phyloP scores from a whole-genome alignment of 2,888 invertebrate genomes.

The Drosophila helvetica region DNA sequence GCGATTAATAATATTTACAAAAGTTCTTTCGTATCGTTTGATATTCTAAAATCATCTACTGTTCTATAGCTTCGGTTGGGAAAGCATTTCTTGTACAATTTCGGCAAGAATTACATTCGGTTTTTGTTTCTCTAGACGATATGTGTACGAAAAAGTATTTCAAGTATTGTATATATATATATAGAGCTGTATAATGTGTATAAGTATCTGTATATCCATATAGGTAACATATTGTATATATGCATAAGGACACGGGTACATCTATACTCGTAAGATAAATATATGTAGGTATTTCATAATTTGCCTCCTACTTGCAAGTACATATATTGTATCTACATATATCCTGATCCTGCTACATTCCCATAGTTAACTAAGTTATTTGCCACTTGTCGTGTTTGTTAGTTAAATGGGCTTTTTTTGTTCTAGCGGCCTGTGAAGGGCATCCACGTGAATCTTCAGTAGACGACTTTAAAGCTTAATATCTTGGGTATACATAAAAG shows the following conservation, averaged over 20 bases:
- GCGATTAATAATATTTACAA: constrained; percentile 32
- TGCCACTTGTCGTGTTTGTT: constrained; percentile 11
- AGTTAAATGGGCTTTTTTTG: constrained; percentile 36
- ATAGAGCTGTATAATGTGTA: constrained; percentile 28
- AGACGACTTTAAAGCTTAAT: constrained; percentile 66
- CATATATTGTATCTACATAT: constrained; percentile 26
- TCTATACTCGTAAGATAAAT: constrained; percentile 30
- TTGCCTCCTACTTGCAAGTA: constrained; percentile 13
- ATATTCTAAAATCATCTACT: constrained; percentile 3
- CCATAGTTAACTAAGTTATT: constrained; percentile 36
- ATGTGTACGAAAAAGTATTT: constrained; percentile 62
- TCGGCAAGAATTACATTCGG: constrained; percentile 46
- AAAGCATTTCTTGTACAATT: constrained; percentile 60
- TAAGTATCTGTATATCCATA: constrained; percentile 38
- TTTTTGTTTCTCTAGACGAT: constrained; percentile 47
- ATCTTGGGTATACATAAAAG: constrained; percentile 47
- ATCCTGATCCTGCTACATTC: constrained; percentile 23
- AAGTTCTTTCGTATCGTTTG: constrained; percentile 25
- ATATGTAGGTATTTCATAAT: constrained; percentile 40
- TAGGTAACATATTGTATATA: constrained; percentile 47
- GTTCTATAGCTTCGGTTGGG: constrained; percentile 18
- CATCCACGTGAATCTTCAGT: constrained; percentile 57
- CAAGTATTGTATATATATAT: constrained; percentile 45
- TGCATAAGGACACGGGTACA: constrained; percentile 36
- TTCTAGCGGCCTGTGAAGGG: constrained; percentile 82